Conservation (phyloP, 2,113 vertebrate species). For the Egretta garzetta region DNA sequence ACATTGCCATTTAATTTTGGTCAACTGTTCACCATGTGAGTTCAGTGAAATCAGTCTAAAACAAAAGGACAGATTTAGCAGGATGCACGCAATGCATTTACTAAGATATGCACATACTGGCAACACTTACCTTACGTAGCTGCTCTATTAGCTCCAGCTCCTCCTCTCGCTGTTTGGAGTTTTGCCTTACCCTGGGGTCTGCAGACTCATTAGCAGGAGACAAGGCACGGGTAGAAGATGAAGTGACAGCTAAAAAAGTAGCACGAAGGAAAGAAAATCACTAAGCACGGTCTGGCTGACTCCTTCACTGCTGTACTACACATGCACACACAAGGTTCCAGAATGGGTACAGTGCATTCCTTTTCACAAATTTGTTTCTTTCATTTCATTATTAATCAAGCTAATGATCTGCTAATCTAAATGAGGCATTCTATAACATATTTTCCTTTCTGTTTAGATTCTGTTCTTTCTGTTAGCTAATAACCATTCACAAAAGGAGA, state of each 20-base stretch:
- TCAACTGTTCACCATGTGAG: fast-evolving
- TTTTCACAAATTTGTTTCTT: neutral
- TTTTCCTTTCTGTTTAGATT: neutral
- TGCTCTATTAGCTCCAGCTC: conserved; percentile 85
- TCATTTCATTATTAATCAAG: neutral
- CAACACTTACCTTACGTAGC: conserved; percentile 85
- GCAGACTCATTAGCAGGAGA: conserved; percentile 59
- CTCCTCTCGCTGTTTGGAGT: conserved; percentile 76
- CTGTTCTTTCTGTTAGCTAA: neutral
- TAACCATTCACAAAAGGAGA: neutral
- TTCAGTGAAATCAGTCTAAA: neutral
- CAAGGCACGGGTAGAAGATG: conserved; percentile 58
- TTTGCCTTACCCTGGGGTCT: conserved; percentile 46
- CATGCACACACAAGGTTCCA: neutral
- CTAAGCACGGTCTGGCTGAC: neutral
- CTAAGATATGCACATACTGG: fast-evolving
- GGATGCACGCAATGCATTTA: neutral
- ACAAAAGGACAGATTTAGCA: neutral
- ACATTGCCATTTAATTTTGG: neutral
- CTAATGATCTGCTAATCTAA: neutral
- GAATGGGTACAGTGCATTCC: neutral
- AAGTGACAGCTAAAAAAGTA: conserved; percentile 56
- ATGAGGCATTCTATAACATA: neutral
- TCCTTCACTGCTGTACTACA: neutral
- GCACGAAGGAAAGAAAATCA: neutral